A percentile compares a stretch with the other conserved stretches of the same genome.
Evolutionary conservation across 2,888 invertebrate species (phyloP).

Genomic region (Cabera pusaria): DNA sequence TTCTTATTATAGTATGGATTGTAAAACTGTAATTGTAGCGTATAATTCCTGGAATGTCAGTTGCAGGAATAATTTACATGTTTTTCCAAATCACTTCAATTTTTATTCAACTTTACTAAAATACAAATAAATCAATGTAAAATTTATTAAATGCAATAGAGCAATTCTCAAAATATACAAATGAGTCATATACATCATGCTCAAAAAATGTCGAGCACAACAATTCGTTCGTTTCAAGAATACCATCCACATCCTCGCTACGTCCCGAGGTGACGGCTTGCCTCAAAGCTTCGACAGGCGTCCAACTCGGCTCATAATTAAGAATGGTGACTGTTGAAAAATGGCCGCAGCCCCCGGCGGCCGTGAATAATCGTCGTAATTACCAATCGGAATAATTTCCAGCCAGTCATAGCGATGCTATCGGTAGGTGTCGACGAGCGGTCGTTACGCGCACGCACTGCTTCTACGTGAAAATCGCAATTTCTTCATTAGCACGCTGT

Average conservation of each 20-base stretch:
- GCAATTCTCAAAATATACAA: too few species aligned
- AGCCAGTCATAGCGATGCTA: constrained; percentile 83
- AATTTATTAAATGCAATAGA: too few species aligned
- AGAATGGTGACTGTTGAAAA: constrained; percentile 84
- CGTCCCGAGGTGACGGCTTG: constrained; percentile 75
- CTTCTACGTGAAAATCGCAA: constrained; percentile 63
- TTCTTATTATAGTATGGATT: too few species aligned
- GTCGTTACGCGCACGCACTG: constrained; percentile 79
- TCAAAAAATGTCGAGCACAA: too few species aligned
- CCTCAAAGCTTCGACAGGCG: constrained; percentile 83
- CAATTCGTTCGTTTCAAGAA: constrained; percentile 30
- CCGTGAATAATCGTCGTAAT: constrained; percentile 84
- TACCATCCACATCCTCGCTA: constrained; percentile 31
- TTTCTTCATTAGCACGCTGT: constrained; percentile 44
- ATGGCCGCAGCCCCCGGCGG: constrained; percentile 83
- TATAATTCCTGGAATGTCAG: too few species aligned
- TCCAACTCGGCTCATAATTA: constrained; percentile 82
- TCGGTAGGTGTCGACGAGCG: constrained; percentile 81
- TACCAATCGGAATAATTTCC: constrained; percentile 83
- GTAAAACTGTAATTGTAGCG: too few species aligned
- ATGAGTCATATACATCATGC: too few species aligned
- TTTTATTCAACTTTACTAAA: too few species aligned
- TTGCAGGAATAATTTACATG: too few species aligned
- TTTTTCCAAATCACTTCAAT: too few species aligned
- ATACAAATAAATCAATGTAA: too few species aligned